Conservation (phyloP, 1,140 invertebrate species). For the Euwallacea similis region DNA sequence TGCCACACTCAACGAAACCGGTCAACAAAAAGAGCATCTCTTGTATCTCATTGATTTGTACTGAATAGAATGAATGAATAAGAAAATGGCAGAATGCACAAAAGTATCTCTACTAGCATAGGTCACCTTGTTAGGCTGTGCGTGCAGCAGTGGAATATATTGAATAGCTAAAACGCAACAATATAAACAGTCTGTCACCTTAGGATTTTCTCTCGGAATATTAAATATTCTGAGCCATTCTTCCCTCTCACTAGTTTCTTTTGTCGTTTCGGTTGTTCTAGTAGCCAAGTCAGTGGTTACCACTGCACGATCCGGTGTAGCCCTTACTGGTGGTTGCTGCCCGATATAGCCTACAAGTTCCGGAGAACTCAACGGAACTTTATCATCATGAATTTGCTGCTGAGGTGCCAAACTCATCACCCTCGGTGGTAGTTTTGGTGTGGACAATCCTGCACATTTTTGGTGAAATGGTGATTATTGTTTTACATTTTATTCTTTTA, state of each 20-base stretch:
- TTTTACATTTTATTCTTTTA: neutral
- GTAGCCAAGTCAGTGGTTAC: constrained; percentile 21
- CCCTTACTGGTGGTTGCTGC: constrained; percentile 40
- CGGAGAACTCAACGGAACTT: constrained; percentile 60
- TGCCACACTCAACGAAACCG: too few relatives aligned
- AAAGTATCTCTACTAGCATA: neutral
- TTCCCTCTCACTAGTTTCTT: constrained; percentile 21
- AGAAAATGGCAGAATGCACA: too few relatives aligned
- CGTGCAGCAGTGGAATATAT: neutral
- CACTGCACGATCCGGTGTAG: constrained; percentile 12
- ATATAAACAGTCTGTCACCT: constrained; percentile 49
- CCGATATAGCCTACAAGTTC: constrained; percentile 62
- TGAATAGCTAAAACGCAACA: neutral
- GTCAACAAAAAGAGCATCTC: too few relatives aligned
- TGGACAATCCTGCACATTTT: constrained; percentile 59
- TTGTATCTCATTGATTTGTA: too few relatives aligned
- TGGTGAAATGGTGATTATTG: neutral
- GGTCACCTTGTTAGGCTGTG: too few relatives aligned
- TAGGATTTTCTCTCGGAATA: constrained; percentile 57
- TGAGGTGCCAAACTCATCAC: constrained; percentile 61
- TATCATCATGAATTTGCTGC: constrained; percentile 59
- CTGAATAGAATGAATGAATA: too few relatives aligned
- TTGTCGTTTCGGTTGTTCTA: constrained; percentile 13
- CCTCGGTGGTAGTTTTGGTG: constrained; percentile 62
- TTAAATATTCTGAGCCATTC: constrained; percentile 52